Evolutionary conservation across 2,888 invertebrate genomes (phyloP), one percentile per base, ranked within the genome.

Genomic region (Cephus sareptanus): DNA sequence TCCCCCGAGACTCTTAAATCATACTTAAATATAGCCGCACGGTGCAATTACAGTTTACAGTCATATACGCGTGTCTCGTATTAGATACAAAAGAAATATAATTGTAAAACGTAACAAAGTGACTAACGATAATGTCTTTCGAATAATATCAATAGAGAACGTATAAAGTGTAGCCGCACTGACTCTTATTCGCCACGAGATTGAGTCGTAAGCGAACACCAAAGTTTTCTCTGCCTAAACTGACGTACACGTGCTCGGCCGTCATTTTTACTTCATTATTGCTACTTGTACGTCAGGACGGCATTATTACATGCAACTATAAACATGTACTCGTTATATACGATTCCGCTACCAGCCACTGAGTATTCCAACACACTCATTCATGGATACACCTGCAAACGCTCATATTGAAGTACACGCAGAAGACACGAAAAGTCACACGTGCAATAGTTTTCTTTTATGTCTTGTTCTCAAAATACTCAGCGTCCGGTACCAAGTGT

Each of bases 101-200:
- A 80, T 83, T 82, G 80, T 79, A 82, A 83, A 82, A 83, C 81
- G 81, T 83, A 83, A 83, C 83, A 83, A 83, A 83, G 75, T 81
- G 74, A 79, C 40, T 81, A 82, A 81, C 70, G 75, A 81, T 81
- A 82, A 82, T 79, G 79, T 82, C 80, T 75, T 33, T 34, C 68
- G 35, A 56, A 75, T 79, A 81, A 82, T 82, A 79, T 82, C 81
- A 76, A 77, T 81, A 81, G 34, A 31, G 56, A 56, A 56, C 56
- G 23, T 56, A 56, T 56, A 56, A 56, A 56, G 56, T 56, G 23
- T 15, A 56, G 23, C 56, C 23, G 23, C 23, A 9, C 23, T 56
- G 56, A 56, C 56, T 56, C 56, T 56, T 56, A 56, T 23, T 56
- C 56, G 23, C 56, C 56, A 23, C 23, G 56, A 56, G 23, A 56